Evolutionary conservation across 2,113 vertebrate genomes (phyloP), one percentile per base, ranked within the genome.

Genomic region (Cyprinodon variegatus): DNA sequence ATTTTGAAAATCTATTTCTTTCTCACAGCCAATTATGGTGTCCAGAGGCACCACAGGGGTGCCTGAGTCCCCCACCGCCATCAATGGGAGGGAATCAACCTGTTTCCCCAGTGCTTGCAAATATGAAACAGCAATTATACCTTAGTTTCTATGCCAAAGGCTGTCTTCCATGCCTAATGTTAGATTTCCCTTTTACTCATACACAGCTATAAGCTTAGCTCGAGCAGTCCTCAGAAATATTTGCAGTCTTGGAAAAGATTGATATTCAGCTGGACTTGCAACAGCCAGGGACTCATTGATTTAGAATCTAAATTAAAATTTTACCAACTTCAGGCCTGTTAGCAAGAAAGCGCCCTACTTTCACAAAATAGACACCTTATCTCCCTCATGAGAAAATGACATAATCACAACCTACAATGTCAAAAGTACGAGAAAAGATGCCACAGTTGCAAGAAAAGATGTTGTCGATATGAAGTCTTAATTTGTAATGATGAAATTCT

Each of bases 61-160:
- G 75, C 65, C 45, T 22, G 72, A 83, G 69, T 73, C 82, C 76
- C 64, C 79, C 84, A 60, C 78, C 67, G 17, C 20, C 17, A 29
- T 29, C 76, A 82, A 86, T 75, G 77, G 73, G 79, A 84, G 67
- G 62, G 65, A 83, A 70, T 85, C 86, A 88, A 89, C 84, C 85
- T 91, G 82, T 79, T 87, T 70, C 79, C 71, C 83, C 64, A 70
- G 64, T 67, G 83, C 88, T 86, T 72, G 78, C 68, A 72, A 90
- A 87, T 86, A 84, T 84, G 90, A 93, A 91, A 92, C 86, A 93
- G 87, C 86, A 94, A 91, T 90, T 90, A 91, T 84, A 77, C 76
- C 78, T 87, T 83, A 29, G 41, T 77, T 91, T 83, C 67, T 45
- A 17, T 77, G 77, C 72, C 68, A 75, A 61, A 67, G 78, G 83